Evolutionary conservation across 1,140 invertebrate genomes (phyloP), one percentile per base, ranked within the genome.

Genomic region (Maconellicoccus hirsutus): DNA sequence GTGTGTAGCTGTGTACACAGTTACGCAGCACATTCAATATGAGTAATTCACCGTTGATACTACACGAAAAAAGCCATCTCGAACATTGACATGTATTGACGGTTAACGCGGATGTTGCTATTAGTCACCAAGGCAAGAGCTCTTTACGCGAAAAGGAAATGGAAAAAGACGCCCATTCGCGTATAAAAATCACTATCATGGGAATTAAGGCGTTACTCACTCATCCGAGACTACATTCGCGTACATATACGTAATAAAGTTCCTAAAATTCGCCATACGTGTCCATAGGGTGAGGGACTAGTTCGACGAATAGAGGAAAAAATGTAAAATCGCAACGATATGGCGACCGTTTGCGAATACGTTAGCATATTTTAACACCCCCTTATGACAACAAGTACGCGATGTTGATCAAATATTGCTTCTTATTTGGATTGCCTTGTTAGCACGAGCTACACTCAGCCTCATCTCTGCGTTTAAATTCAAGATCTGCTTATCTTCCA

Each of bases 401-500:
- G 29, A 6, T 12, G 29, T 33, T 33, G 29, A 33, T 33, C 29
- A 33, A 33, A 33, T 33, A 33, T 33, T 33, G 12, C 29, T 33
- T n/a, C n/a, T 12, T 33, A 33, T 33, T 33, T 33, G 29, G 12
- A 33, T 33, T 33, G 29, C 29, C 29, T 33, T 33, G 29, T 33
- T 33, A 33, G 29, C 4, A 33, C 29, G 4, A 33, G n/a, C 29
- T 3, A 33, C 12, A 6, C 29, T 12, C 4, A 16, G n/a, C 42
- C 6, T 8, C 42, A 16, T 6, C 6, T 16, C n/a, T 16, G 42
- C 42, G 42, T 52, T 52, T 52, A 52, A 52, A 52, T 52, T 52
- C 42, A 52, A 52, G 42, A 52, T 52, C 42, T 52, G 42, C 42
- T 52, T 52, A 52, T 52, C 42, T 52, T 52, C 42, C 42, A 52